Evolutionary conservation across 2,888 invertebrate genomes (phyloP), one percentile per base, ranked within the genome.

Genomic region (Caenorhabditis virilis): DNA sequence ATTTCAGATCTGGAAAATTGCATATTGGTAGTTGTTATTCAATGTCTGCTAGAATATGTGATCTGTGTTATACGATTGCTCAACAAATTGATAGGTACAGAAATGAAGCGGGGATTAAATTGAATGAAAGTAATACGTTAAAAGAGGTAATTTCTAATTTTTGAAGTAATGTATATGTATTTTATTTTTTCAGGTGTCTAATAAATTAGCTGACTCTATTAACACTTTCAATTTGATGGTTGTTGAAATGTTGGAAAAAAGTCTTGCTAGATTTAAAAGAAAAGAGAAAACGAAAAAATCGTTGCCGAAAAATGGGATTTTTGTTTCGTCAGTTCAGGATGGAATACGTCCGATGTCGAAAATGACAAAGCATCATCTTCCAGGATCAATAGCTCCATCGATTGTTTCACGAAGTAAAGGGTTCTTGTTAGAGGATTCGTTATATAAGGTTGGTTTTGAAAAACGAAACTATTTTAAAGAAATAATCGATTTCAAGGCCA

Each of bases 161-260:
- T 30, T 30, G 30, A 13, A 30, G 6, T 45, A n/a, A 1, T 1
- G 15, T 41, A 33, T 54, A 54, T 43, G 27, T 49, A 9, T 15
- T 18, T 2, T 9, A 42, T 7, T 35, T 52, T 51, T 47, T 16
- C 45, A 16, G 39, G 27, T 18, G 18, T 47, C 35, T 7, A 41
- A 20, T 30, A 42, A 43, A 11, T 25, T 42, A 15, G 11, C 30
- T 9, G 51, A 48, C 36, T 13, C 43, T 7, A 27, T 42, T 6
- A 52, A 62, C 25, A 48, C 47, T 27, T 62, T 56, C 43, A 62
- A 62, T 49, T 25, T 53, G 26, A 52, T 25, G 16, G 38, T 62
- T 7, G 25, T 52, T 13, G 51, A 48, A 4, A 43, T 41, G 20
- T 15, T 57, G 11, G 56, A 56, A 22, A 25, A 30, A 42, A 47